phyloP scores from a whole-genome alignment of 2,113 vertebrate genomes.

The Brachypodius melanocephalos region DNA sequence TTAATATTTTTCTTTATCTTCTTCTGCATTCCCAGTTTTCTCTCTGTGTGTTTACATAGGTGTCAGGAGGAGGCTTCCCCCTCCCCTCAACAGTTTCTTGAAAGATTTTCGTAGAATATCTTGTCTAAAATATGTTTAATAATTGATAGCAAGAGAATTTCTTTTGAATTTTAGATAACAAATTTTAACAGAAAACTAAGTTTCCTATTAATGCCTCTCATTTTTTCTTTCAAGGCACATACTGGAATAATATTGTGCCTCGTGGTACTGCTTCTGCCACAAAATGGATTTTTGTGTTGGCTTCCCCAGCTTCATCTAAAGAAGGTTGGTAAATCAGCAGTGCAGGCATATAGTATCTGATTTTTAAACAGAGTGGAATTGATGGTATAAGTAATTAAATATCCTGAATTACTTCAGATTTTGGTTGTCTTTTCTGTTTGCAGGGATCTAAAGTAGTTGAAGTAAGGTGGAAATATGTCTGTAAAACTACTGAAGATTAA shows the following conservation, averaged over 20 bases:
- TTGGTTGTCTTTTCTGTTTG: background rate
- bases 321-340: slow-evolving; percentile 74
- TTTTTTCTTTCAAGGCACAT: slow-evolving; percentile 80
- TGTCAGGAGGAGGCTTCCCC: background rate
- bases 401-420: background rate
- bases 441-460: background rate
- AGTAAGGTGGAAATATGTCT: background rate
- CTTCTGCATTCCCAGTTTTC: background rate
- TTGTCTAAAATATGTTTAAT: background rate
- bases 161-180: background rate
- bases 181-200: background rate
- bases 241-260: slow-evolving; percentile 89
- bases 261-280: slow-evolving; percentile 91
- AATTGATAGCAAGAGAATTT: background rate
- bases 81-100: background rate
- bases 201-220: background rate
- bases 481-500: background rate
- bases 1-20: background rate
- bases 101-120: background rate
- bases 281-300: slow-evolving; percentile 90
- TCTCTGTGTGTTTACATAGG: background rate
- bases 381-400: background rate
- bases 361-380: background rate
- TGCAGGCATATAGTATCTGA: background rate
- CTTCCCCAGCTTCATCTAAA: slow-evolving; percentile 82